These are phyloP conservation scores for Thalassophryne amazonica DNA, from an alignment of 2,797 vertebrate genomes.

Conservation along the genomic window DNA sequence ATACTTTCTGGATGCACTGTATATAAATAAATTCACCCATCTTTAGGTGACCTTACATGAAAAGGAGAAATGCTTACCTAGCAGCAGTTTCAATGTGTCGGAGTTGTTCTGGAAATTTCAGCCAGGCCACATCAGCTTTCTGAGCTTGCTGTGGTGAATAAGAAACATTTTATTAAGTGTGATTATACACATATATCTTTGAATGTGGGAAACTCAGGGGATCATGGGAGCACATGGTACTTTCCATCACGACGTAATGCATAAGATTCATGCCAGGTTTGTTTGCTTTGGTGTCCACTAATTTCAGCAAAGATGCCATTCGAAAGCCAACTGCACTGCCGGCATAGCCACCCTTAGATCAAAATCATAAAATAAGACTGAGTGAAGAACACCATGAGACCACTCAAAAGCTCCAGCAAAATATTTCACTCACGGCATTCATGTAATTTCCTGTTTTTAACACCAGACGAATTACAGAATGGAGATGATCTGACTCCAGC, in stretches of 20 bases:
- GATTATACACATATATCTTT: not conserved
- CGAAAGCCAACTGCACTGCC: conserved; percentile 83
- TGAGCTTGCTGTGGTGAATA: conserved; percentile 77
- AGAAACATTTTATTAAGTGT: not conserved
- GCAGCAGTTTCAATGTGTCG: conserved; percentile 73
- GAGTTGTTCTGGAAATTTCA: conserved; percentile 77
- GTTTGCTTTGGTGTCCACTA: conserved; percentile 84
- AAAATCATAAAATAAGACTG: conserved; percentile 5
- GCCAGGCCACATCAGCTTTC: conserved; percentile 70
- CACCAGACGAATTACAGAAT: conserved; percentile 80
- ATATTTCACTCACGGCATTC: conserved; percentile 78
- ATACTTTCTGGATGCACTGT: too few species aligned
- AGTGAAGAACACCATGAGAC: not conserved
- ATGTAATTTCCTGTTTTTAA: conserved; percentile 85
- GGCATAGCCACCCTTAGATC: conserved; percentile 81
- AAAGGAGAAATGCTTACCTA: conserved; percentile 52
- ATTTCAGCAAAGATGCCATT: conserved; percentile 80
- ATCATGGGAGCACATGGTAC: conserved; percentile 7
- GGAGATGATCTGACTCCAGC: conserved; percentile 77
- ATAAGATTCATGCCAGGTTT: conserved; percentile 86
- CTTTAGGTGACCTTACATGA: too few species aligned
- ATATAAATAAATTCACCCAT: too few species aligned
- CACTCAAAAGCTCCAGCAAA: not conserved
- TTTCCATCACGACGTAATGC: conserved; percentile 87
- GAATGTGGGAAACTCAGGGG: not conserved